Percentiles rank a stretch among this genome's conserved stretches.
Conservation (phyloP, 1,140 invertebrate species). For the Drosophila pruinosa region DNA sequence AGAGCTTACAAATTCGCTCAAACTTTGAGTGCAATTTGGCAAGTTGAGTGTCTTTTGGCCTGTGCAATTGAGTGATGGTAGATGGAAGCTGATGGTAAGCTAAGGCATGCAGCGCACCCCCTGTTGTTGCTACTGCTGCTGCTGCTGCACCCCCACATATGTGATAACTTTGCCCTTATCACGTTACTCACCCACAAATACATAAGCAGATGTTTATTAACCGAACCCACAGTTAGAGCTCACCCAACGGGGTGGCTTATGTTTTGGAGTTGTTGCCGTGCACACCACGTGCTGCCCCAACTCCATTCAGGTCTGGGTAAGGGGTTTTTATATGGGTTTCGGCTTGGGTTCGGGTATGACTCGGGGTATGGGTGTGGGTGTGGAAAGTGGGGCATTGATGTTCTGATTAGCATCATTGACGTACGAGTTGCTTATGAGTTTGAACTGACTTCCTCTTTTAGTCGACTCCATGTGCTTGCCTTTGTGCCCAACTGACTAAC, state of each 20-base stretch:
- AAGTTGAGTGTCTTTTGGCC: constrained; percentile 45
- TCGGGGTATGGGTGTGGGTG: not conserved
- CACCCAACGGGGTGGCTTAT: constrained; percentile 66
- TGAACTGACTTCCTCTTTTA: constrained; percentile 40
- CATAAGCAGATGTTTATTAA: not conserved
- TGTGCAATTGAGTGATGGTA: constrained; percentile 4
- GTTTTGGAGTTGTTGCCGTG: constrained; percentile 62
- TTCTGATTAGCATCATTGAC: constrained; percentile 71
- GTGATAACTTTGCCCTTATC: constrained; percentile 19
- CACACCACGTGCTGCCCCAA: constrained; percentile 67
- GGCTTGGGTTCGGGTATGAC: not conserved
- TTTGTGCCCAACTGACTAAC: constrained; percentile 56
- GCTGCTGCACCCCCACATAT: constrained; percentile 4
- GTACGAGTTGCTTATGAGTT: constrained; percentile 45
- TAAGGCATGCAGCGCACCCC: constrained; percentile 14
- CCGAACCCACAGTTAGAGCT: constrained; percentile 1
- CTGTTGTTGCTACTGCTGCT: constrained; percentile 16
- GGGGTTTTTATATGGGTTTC: not conserved
- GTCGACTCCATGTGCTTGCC: constrained; percentile 19
- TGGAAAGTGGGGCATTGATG: constrained; percentile 43
- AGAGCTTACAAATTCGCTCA: constrained; percentile 59
- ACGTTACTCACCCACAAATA: constrained; percentile 31
- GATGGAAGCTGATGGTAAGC: constrained; percentile 6
- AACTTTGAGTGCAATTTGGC: constrained; percentile 16
- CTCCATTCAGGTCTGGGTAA: constrained; percentile 18